These are phyloP conservation scores for Leptestheria dahalacensis DNA, from an alignment of 1,140 invertebrate species.

Conservation along the genomic window DNA sequence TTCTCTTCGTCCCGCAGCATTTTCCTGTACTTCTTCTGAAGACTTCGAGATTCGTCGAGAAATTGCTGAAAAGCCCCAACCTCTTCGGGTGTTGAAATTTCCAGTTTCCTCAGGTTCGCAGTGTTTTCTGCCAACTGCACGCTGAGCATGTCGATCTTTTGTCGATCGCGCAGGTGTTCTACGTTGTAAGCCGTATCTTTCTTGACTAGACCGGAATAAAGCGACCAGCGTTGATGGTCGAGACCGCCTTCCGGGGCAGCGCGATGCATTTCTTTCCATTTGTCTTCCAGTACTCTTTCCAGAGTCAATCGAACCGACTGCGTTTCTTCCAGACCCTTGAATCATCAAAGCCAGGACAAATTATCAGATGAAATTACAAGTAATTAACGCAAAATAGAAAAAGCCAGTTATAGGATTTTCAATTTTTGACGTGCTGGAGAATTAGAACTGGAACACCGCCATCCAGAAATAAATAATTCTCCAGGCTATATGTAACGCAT, in stretches of 20 bases:
- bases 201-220: not conserved
- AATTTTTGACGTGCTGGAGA: not conserved
- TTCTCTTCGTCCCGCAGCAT: not conserved
- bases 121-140: not conserved
- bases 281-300: not conserved
- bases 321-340: slow-evolving; percentile 4
- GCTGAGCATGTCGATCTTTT: not conserved
- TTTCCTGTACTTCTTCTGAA: not conserved
- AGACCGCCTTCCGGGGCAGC: not conserved
- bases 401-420: too few species aligned
- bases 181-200: not conserved
- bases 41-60: not conserved
- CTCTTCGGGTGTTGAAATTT: not conserved
- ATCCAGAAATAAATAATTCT: too few species aligned
- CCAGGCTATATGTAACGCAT: too few species aligned
- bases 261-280: not conserved
- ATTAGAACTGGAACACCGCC: too few species aligned
- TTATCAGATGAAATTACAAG: too few species aligned
- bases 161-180: not conserved
- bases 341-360: not conserved
- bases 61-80: not conserved
- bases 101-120: not conserved
- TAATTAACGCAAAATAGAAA: too few species aligned
- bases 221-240: not conserved
- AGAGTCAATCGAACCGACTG: not conserved